Base-by-base conservation (phyloP, 2,797 vertebrate genomes). In the Monodelphis domestica region DNA sequence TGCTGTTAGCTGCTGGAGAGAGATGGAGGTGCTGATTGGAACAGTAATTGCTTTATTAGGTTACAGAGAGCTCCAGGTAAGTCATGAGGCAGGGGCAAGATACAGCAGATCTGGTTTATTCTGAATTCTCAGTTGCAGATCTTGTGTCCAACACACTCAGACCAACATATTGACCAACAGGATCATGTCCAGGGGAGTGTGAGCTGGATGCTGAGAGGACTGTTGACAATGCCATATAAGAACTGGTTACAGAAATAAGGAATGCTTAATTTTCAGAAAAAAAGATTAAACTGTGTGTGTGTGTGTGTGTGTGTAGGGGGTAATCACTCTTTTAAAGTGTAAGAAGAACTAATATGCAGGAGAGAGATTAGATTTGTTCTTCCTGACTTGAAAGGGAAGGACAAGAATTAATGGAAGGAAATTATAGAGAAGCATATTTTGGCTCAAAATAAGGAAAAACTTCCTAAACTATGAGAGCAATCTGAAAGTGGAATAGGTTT, bases 41-140 rank as follows among this genome's bases (percentile, higher is more conserved):
- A 93, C 90, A 93, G 92, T 45, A 95, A 96, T 92, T 95, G 87
- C 92, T 96, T 97, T 95, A 50, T 70, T 94, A 93, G 93, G 96
- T 96, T 92, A 91, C 57, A 54, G 53, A 92, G 70, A 84, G 38
- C 50, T 38, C 97, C 93, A 94, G 96, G 91, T 96, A 96, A 96
- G 33, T 63, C 94, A 70, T 11, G 59, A 55, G 89, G 90, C 70
- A 57, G 92, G 93, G 87, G 90, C 59, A 95, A 70, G 95, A 97
- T 96, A 95, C 3, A 45, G 70, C 38, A 84, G 38, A 7, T 50
- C 4, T 96, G 87, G 87, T 91, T 95, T 14, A 94, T 96, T 70
- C 91, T 90, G 89, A 96, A 90, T 92, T 95, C 93, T 63, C 93
- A 96, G 56, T 54, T 94, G 90, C n/a, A 70, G 63, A 38, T 70